Base-by-base conservation (phyloP, 2,888 invertebrate genomes). In the Pterobdella sp. region DNA sequence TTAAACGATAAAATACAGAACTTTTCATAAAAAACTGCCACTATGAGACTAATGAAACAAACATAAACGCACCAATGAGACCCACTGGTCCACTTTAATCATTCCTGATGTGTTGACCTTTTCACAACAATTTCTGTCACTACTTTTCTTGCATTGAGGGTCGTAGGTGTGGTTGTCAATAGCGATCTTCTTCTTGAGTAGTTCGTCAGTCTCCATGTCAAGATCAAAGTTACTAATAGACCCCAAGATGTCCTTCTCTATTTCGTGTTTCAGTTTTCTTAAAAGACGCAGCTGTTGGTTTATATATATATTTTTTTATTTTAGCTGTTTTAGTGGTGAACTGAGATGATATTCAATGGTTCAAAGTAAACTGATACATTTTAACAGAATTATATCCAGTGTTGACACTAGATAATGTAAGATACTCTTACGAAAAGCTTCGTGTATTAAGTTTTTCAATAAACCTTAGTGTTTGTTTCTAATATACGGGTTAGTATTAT, bases 201-300 rank as follows among this genome's bases (percentile, higher is more conserved):
- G 29, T 52, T 71, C 71, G 34, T 37, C 35, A 4, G 34, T 35
- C 29, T 56, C 71, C 71, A 71, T 31, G 31, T 71, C 71, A 14
- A 71, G 63, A 31, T 71, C 71, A n/a, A 26, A 71, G 2, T 42
- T 52, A 36, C 35, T 63, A 2, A 71, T 60, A 26, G 34, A 35
- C 18, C 14, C 63, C 63, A 71, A 56, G n/a, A 71, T n/a, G 14
- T 71, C 63, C 60, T 63, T 71, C 36, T 71, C 71, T n/a, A 71
- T 71, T n/a, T 71, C 71, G 63, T 71, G 35, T 22, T 63, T 60
- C n/a, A 71, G n/a, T 52, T 71, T 71, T 14, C 71, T 60, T 26
- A 71, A 60, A 10, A 71, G 63, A 29, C 71, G 56, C 63, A 71
- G 35, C 71, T 71, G n/a, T n/a, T n/a, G n/a, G n/a, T n/a, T n/a